These are phyloP conservation scores for Microtus montanus DNA, from an alignment of 2,113 vertebrate genomes.

Conservation along the genomic window DNA sequence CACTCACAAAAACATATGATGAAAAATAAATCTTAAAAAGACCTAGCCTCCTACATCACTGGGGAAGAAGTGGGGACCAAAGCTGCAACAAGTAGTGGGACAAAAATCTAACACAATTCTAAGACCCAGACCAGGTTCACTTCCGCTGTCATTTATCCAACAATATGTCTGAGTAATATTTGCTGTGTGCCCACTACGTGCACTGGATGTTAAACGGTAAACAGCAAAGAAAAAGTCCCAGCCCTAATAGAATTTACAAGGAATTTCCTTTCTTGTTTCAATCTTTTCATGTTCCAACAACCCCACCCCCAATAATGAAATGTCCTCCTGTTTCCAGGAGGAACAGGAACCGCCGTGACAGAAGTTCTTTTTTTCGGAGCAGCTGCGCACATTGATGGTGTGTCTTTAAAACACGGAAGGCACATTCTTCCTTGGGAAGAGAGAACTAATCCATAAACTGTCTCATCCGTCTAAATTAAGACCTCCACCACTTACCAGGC, in stretches of 20 bases:
- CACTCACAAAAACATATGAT: background rate
- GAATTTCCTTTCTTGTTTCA: background rate
- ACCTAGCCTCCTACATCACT: background rate
- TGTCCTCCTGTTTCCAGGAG: background rate
- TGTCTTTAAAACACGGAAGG: constrained; percentile 35
- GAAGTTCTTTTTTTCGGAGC: constrained; percentile 29
- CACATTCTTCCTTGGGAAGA: constrained; percentile 10
- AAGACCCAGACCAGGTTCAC: background rate
- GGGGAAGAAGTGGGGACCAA: rapidly evolving
- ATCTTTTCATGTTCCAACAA: background rate
- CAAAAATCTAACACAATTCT: background rate
- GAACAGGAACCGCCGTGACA: background rate
- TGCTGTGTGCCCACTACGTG: background rate
- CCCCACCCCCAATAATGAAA: constrained; percentile 29
- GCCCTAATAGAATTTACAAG: background rate
- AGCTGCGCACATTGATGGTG: background rate
- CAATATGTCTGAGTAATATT: constrained; percentile 5
- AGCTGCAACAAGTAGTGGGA: background rate
- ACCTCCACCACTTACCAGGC: constrained; percentile 57
- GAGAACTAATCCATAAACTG: background rate
- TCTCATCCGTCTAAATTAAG: constrained; percentile 56
- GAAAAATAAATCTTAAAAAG: background rate
- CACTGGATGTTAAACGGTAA: background rate
- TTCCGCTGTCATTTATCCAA: background rate
- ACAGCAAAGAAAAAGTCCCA: background rate